Evolutionary conservation across 1,140 invertebrate genomes (phyloP), one percentile per base, ranked within the genome.

Genomic region (Calosoma granatense): DNA sequence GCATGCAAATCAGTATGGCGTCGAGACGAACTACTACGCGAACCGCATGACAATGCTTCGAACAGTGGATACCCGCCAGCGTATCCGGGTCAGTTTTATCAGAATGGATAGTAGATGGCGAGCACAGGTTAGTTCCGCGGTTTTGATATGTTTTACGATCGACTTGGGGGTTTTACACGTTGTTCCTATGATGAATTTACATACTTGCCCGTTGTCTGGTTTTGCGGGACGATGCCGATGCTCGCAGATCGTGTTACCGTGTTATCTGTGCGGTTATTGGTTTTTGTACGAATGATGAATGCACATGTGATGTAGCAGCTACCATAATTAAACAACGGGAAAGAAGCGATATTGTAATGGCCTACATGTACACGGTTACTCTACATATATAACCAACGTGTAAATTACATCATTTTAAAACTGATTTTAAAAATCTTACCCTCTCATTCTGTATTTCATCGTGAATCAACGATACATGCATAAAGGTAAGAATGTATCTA

Each of bases 1-100:
- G 70, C 67, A 70, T 70, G 69, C 69, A 70, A 70, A 70, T 70
- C 69, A 69, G 69, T 67, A 71, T 71, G 70, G 70, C 70, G 70
- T 67, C 67, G 64, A 63, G 59, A 58, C 61, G 60, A 54, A 52
- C 56, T 60, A 60, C 63, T 60, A 64, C 61, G 61, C 63, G 59
- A 43, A 55, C 59, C 59, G 63, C 62, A 65, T 64, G 61, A 64
- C 63, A 65, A 64, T 36, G 26, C 9, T 11, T 17, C 41, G 9
- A 11, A 47, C 9, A 9, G 6, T 11, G 17, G 3, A 17, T 17
- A 12, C 9, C 4, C 9, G 9, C 3, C 17, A 47, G 9, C 41
- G 17, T 17, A 47, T 17, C 41, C 41, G 15, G 15, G 41, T 47
- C 41, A 47, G 15, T 11, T 47, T 11, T 4, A 6, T 4, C 41